A percentile compares a stretch with the other conserved stretches of the same genome.
Conservation (phyloP, 2,113 vertebrate genomes). For the Perognathus longimembris region DNA sequence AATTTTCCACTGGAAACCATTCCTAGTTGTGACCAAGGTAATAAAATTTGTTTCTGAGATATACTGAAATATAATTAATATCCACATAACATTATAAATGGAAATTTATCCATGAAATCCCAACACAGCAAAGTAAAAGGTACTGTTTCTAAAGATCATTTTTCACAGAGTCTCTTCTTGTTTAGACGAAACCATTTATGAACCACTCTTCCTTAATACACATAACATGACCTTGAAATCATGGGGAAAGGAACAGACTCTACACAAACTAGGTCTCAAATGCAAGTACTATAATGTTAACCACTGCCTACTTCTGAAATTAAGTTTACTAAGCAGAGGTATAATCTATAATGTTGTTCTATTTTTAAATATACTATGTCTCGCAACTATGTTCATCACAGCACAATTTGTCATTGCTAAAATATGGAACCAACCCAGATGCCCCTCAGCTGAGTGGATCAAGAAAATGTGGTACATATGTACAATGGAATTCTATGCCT, state of each 20-base stretch:
- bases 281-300: not conserved
- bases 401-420: too few relatives aligned
- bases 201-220: not conserved
- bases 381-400: too few relatives aligned
- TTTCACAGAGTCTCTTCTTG: not conserved
- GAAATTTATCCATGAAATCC: not conserved
- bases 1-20: not conserved
- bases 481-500: too few relatives aligned
- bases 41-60: slow-evolving; percentile 23
- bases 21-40: not conserved
- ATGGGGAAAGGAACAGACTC: not conserved
- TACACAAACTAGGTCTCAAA: slow-evolving; percentile 34
- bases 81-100: not conserved
- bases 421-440: too few relatives aligned
- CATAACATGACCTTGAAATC: slow-evolving; percentile 12
- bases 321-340: not conserved
- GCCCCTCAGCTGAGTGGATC: too few relatives aligned
- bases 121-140: not conserved
- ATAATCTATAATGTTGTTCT: not conserved
- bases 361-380: not conserved
- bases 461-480: too few relatives aligned
- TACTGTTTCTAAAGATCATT: not conserved
- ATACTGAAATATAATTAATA: not conserved
- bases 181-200: not conserved
- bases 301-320: not conserved